A percentile compares a stretch with the other conserved stretches of the same genome.
phyloP scores from a whole-genome alignment of 2,113 vertebrate species.

The Sciurus niger region DNA sequence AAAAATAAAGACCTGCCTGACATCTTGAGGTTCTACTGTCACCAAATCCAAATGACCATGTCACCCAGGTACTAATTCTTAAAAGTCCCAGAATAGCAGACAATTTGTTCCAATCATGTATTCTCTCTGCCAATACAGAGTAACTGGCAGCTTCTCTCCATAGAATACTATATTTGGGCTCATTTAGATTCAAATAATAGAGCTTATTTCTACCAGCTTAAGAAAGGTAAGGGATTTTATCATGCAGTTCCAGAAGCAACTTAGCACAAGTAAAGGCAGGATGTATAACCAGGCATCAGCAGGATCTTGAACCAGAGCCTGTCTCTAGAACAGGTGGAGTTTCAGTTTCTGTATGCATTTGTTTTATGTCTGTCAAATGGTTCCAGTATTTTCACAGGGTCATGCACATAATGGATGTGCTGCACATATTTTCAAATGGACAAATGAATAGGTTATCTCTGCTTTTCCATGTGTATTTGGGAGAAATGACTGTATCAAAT shows the following conservation, averaged over 20 bases:
- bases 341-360: not conserved
- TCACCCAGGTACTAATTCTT: slow-evolving; percentile 51
- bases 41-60: slow-evolving; percentile 49
- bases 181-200: slow-evolving; percentile 64
- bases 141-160: slow-evolving; percentile 47
- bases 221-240: slow-evolving; percentile 45
- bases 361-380: not conserved
- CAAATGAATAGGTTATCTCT: not conserved
- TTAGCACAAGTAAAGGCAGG: not conserved
- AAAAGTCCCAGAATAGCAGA: slow-evolving; percentile 45
- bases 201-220: slow-evolving; percentile 57
- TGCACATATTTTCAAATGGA: slow-evolving; percentile 27
- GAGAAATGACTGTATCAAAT: not conserved
- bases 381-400: not conserved
- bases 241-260: slow-evolving; percentile 1
- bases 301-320: not conserved
- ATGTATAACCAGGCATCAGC: not conserved
- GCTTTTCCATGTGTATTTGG: not conserved
- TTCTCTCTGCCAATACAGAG: slow-evolving; percentile 32
- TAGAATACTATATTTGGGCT: slow-evolving; percentile 30
- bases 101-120: slow-evolving; percentile 32
- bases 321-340: not conserved
- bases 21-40: slow-evolving; percentile 2
- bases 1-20: slow-evolving; percentile 59
- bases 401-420: not conserved